These are phyloP conservation scores for Macrosiphum euphorbiae DNA, from an alignment of 2,888 invertebrate species.

Conservation along the genomic window DNA sequence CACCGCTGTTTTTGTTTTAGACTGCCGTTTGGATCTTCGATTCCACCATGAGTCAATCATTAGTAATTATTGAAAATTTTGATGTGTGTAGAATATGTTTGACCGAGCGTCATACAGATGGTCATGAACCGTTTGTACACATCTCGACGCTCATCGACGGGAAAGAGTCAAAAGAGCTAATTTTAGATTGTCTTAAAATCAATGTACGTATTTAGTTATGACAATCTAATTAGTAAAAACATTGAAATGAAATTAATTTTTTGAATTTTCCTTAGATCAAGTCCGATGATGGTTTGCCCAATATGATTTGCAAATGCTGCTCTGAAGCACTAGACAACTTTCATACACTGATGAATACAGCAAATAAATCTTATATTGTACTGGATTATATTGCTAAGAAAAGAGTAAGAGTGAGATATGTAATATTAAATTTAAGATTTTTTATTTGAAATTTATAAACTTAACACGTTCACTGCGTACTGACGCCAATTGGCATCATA, in stretches of 20 bases:
- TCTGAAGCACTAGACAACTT: neutral
- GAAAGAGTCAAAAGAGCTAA: neutral
- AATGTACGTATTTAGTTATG: neutral
- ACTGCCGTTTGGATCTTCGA: neutral
- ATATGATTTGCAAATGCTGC: constrained; percentile 33
- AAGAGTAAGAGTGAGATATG: constrained; percentile 26
- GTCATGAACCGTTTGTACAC: neutral
- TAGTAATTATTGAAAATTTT: constrained; percentile 30
- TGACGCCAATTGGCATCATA: too few species aligned
- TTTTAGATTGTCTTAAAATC: neutral
- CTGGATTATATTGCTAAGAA: constrained; percentile 38
- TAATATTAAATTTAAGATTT: neutral
- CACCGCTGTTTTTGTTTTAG: too few species aligned
- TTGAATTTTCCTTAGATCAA: constrained; percentile 17
- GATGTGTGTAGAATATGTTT: constrained; percentile 51
- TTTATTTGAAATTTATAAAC: neutral
- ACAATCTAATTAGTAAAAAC: neutral
- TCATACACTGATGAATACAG: neutral
- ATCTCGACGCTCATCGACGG: neutral
- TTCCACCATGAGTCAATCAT: neutral
- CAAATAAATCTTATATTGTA: neutral
- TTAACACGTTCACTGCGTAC: too few species aligned
- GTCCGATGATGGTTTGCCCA: neutral
- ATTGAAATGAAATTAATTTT: neutral
- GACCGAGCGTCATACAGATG: neutral